A percentile compares a stretch with the other conserved stretches of the same genome.
phyloP scores from a whole-genome alignment of 2,888 invertebrate genomes.

The Chydorus sphaericus region DNA sequence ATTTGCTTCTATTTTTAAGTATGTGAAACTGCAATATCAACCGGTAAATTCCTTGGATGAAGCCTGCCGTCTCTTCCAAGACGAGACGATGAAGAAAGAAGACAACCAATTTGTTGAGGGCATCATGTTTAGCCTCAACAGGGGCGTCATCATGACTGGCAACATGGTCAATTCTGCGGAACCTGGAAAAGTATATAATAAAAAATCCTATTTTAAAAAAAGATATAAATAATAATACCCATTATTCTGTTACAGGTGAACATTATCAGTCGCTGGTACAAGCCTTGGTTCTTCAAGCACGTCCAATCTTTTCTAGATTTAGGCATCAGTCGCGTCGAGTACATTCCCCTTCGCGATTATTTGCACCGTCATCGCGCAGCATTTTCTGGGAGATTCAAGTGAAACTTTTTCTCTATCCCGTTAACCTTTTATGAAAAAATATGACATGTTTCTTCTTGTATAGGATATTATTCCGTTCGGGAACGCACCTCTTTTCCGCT shows the following conservation, averaged over 20 bases:
- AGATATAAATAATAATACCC: not conserved
- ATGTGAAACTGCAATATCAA: conserved; percentile 48
- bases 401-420: conserved; percentile 15
- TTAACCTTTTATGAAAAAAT: not conserved
- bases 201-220: not conserved
- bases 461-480: conserved; percentile 73
- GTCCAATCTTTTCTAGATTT: conserved; percentile 40
- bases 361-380: conserved; percentile 63
- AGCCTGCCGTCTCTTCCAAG: conserved; percentile 35
- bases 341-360: conserved; percentile 64
- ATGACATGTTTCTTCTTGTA: not conserved
- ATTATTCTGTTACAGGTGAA: conserved; percentile 40
- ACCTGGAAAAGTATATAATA: conserved; percentile 38
- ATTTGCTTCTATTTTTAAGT: conserved; percentile 28
- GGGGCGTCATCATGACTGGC: conserved; percentile 62
- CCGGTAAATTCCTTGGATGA: conserved; percentile 42
- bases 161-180: conserved; percentile 47
- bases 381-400: conserved; percentile 74
- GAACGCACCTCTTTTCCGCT: conserved; percentile 55
- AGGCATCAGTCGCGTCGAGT: conserved; percentile 36
- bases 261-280: conserved; percentile 56
- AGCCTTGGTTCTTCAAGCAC: conserved; percentile 73
- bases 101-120: conserved; percentile 60
- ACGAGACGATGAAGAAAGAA: conserved; percentile 34
- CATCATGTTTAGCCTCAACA: conserved; percentile 44